Evolutionary conservation across 2,888 invertebrate species (phyloP).

Genomic region (Stenotaenia linearis): DNA sequence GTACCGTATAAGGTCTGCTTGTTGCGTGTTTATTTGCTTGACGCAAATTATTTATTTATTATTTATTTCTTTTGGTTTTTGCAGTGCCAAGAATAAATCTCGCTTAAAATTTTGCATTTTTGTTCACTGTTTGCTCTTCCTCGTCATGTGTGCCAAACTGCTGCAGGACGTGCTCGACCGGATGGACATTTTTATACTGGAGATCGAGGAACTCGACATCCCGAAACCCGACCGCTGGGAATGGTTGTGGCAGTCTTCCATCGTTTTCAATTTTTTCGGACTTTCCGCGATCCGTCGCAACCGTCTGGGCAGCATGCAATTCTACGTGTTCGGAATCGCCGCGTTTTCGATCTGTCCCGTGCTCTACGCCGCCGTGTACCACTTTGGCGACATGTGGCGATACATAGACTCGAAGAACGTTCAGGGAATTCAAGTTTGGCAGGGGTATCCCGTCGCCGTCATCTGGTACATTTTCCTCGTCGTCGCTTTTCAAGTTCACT

Average conservation of each 20-base stretch:
- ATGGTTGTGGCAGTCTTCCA: conserved; percentile 82
- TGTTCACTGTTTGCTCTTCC: conserved; percentile 82
- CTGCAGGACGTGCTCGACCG: conserved; percentile 86
- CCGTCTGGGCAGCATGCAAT: conserved; percentile 65
- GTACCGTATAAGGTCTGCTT: background rate
- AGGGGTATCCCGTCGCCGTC: conserved; percentile 85
- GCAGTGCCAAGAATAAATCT: conserved; percentile 91
- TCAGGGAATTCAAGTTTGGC: conserved; percentile 68
- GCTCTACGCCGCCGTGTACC: conserved; percentile 71
- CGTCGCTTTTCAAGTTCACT: conserved; percentile 79
- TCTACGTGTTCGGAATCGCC: conserved; percentile 73
- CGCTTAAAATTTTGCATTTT: conserved; percentile 90
- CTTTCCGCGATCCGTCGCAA: conserved; percentile 80
- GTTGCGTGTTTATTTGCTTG: background rate
- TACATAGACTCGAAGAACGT: conserved; percentile 66
- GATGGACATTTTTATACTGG: conserved; percentile 86
- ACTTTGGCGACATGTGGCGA: conserved; percentile 75
- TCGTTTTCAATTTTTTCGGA: conserved; percentile 76
- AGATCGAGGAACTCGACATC: conserved; percentile 86
- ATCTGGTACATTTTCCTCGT: conserved; percentile 88
- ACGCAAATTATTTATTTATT: background rate
- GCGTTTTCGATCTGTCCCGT: conserved; percentile 75
- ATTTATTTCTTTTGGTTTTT: conserved; percentile 48
- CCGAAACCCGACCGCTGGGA: conserved; percentile 91
- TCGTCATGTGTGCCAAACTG: conserved; percentile 84